Conservation (phyloP, 1,140 invertebrate species). For the Delia radicum region DNA sequence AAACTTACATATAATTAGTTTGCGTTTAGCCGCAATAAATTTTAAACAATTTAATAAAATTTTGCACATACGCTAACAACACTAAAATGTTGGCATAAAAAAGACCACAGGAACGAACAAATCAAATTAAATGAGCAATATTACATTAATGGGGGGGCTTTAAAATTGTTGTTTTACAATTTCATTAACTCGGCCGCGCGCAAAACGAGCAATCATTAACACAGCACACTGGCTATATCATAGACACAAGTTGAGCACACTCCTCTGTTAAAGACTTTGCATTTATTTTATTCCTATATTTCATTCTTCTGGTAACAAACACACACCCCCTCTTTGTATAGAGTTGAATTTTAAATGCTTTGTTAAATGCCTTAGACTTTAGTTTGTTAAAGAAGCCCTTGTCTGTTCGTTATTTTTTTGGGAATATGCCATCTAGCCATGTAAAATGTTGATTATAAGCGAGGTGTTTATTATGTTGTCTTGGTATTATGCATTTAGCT, state of each 20-base stretch:
- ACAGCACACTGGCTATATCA: neutral
- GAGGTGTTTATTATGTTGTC: constrained; percentile 8
- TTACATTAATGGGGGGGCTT: too few species aligned
- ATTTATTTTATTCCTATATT: neutral
- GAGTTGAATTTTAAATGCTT: neutral
- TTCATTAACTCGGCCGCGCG: neutral
- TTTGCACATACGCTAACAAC: too few species aligned
- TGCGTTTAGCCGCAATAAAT: neutral
- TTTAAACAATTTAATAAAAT: too few species aligned
- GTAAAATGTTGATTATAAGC: neutral
- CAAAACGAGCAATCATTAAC: neutral
- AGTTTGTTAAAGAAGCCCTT: neutral
- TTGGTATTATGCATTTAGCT: constrained; percentile 22
- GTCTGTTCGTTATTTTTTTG: neutral
- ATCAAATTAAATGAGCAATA: too few species aligned
- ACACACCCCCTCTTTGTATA: neutral
- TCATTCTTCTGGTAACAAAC: neutral
- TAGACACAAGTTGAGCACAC: too few species aligned
- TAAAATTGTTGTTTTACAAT: neutral
- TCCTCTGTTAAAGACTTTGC: neutral
- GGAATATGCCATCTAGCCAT: too few species aligned
- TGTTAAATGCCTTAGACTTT: neutral
- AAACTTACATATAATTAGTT: too few species aligned
- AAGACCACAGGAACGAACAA: too few species aligned
- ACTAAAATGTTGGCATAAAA: neutral